Evolutionary conservation across 2,888 invertebrate genomes (phyloP).

Genomic region (Rapana venosa): DNA sequence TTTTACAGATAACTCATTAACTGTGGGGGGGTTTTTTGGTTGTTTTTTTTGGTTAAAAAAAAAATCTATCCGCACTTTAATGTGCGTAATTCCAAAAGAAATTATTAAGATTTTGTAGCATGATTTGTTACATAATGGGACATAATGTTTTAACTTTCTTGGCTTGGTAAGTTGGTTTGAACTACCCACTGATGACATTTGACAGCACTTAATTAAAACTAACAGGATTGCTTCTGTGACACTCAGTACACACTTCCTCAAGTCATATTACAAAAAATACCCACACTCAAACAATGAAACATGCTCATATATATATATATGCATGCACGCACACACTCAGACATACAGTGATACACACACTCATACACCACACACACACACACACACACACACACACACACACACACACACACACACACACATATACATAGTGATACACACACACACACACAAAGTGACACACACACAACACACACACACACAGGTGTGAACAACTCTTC

Average conservation of each 20-base stretch:
- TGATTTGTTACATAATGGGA: not conserved
- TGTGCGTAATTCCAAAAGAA: not conserved
- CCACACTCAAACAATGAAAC: not conserved
- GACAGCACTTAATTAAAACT: not conserved
- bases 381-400: not conserved
- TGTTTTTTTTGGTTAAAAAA: too few relatives aligned
- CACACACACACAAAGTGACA: not conserved
- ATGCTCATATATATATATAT: not conserved
- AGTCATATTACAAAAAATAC: not conserved
- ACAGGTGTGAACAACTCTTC: too few relatives aligned
- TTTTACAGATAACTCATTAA: too few relatives aligned
- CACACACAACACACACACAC: too few relatives aligned
- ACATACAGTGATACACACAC: too few relatives aligned
- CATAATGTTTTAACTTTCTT: not conserved
- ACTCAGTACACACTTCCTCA: not conserved
- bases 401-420: not conserved
- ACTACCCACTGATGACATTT: not conserved
- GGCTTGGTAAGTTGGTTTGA: too few relatives aligned
- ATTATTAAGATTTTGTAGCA: not conserved
- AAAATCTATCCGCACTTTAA: not conserved
- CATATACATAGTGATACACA: not conserved
- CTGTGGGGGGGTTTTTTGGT: too few relatives aligned
- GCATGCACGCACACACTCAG: not conserved
- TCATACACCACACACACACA: not conserved
- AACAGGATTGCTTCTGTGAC: too few relatives aligned